These are phyloP conservation scores for Hydractinia symbiolongicarpus DNA, from an alignment of 30 jellyfish, hydroid and myxozoan species.

Conservation along the genomic window DNA sequence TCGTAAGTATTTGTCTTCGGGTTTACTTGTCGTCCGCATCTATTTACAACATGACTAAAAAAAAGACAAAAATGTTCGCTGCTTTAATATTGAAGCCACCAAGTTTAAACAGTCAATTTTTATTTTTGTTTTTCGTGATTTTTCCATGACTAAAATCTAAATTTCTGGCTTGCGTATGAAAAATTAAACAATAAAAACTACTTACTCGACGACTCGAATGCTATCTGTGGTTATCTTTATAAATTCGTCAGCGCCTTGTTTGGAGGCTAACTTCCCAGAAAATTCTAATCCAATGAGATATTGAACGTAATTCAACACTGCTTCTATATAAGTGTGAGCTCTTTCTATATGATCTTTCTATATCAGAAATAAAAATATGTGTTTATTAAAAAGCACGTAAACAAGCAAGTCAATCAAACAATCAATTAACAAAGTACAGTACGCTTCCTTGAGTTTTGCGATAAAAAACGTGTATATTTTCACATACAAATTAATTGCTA, in stretches of 20 bases:
- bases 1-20: conserved; percentile 37
- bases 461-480: too few species aligned
- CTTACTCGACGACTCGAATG: conserved; percentile 66
- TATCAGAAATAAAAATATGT: background rate
- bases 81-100: too few species aligned
- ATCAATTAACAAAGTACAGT: background rate
- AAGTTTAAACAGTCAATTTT: too few species aligned
- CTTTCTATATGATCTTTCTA: conserved; percentile 55
- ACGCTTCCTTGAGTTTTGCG: background rate
- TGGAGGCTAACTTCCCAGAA: conserved; percentile 49
- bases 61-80: background rate
- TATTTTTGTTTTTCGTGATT: too few species aligned
- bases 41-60: conserved; percentile 55
- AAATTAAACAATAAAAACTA: background rate
- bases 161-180: background rate
- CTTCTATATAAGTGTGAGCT: conserved; percentile 67
- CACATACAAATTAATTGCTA: background rate
- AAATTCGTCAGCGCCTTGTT: conserved; percentile 59
- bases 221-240: conserved; percentile 66
- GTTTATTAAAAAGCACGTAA: background rate
- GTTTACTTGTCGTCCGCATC: conserved; percentile 56
- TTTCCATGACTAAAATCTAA: background rate
- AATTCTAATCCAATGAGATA: conserved; percentile 78
- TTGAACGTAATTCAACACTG: conserved; percentile 59
- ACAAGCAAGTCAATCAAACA: background rate